Base-by-base conservation (phyloP, 2,797 vertebrate species). In the Enteromius fasciolatus region DNA sequence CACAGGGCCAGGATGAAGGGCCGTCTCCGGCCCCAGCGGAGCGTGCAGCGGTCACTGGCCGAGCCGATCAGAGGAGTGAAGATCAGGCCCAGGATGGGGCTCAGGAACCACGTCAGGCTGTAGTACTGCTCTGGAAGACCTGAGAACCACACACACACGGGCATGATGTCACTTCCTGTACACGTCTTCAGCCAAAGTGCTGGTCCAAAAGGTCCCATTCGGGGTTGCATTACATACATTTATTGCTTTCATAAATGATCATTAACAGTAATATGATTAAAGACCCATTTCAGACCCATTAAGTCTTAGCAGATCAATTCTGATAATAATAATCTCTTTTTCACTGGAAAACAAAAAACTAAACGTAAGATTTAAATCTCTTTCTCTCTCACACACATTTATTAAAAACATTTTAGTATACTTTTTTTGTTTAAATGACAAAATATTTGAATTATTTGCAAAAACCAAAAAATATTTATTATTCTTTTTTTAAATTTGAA, bases 101-200 rank as follows among this genome's bases (percentile, higher is more conserved):
- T 99, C 83, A 99, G 96, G 94, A 99, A 97, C 98, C 98, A 99
- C 0, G 97, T 98, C 90, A 99, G 95, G 84, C 97, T 99, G 95
- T 99, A 97, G 95, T 98, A 99, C 89, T 99, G 97, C 91, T 99
- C 97, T 87, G 98, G 97, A 93, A 99, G 98, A 96, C 98, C 98
- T 99, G 92, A 75, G 14, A 73, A 17, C 72, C 76, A 1, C 4
- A 77, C 33, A 77, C 14, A 84, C 9, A 84, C 4, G 78, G 2
- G 74, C 3, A 9, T 64, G 57, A 39, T 18, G 67, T 52, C n/a
- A 57, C 41, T 59, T 67, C 72, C 59, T 64, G 33, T 10, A 39
- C 15, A 39, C 11, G 0, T 61, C 12, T 61, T 15, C 59, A 61
- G 23, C 6, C 25, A 28, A 61, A 63, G 59, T 17, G 28, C 64